phyloP scores from a whole-genome alignment of 2,888 invertebrate genomes.

The Leucophenga maculata region DNA sequence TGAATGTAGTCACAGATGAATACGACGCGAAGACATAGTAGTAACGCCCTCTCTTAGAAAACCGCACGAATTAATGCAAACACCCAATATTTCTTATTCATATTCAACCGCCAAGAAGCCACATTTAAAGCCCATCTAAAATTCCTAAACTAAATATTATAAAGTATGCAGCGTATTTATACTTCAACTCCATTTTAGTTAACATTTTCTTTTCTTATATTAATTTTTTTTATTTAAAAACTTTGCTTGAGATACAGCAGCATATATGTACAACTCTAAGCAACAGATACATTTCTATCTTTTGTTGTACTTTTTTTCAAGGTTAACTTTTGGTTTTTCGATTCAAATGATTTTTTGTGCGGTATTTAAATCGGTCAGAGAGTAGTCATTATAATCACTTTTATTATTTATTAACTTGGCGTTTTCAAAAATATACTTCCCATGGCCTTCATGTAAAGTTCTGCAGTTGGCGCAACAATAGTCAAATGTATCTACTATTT shows the following conservation, averaged over 20 bases:
- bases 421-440: neutral
- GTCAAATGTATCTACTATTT: neutral
- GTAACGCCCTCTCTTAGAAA: too few relatives aligned
- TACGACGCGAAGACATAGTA: too few relatives aligned
- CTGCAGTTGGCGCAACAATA: neutral
- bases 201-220: too few relatives aligned
- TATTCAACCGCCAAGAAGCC: too few relatives aligned
- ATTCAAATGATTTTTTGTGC: neutral
- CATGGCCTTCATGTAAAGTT: neutral
- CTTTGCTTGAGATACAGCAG: too few relatives aligned
- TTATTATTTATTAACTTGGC: neutral
- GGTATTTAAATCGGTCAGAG: neutral
- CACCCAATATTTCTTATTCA: too few relatives aligned
- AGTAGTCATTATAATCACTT: neutral
- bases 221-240: neutral
- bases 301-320: slow-evolving; percentile 12
- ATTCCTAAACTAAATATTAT: too few relatives aligned
- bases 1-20: too few relatives aligned
- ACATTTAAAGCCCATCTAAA: too few relatives aligned
- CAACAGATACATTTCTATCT: neutral
- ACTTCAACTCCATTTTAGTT: too few relatives aligned
- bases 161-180: too few relatives aligned
- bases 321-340: slow-evolving; percentile 15
- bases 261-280: neutral
- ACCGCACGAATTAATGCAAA: too few relatives aligned